Base-by-base conservation (phyloP, 2,113 vertebrate genomes). In the Brienomyrus brachyistius region DNA sequence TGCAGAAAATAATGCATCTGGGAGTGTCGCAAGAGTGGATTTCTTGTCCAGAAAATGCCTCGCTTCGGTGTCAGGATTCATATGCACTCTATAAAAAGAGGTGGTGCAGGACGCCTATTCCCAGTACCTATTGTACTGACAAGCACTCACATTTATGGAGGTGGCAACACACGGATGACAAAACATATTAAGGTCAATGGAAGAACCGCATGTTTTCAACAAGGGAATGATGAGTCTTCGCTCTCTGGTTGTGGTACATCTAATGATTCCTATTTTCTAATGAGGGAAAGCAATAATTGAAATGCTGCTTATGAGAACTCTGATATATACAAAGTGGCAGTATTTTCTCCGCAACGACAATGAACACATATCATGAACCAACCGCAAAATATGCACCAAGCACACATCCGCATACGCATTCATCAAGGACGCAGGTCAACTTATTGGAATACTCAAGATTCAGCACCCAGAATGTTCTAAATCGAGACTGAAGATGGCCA, bases 141-240 rank as follows among this genome's bases (percentile, higher is more conserved):
- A 82, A 47, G 27, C n/a, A 31, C 59, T 48, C n/a, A 9, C 3
- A 54, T 86, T 82, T 56, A 47, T 15, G 23, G 45, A 43, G 21
- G 77, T 82, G 48, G 66, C 51, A 89, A 70, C 17, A 35, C 50
- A 83, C 21, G 0, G 35, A 86, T 86, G 50, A 62, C 21, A 59
- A 62, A 62, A 82, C 35, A 31, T 54, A 85, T 85, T 89, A 80
- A 89, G 77, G 89, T 74, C 83, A 70, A 52, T 43, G 82, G 89
- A 84, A 86, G 80, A 86, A n/a, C 59, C 15, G 3, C n/a, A 50
- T 70, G n/a, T 70, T 51, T 27, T 1, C 86, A 27, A 45, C 11
- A 62, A 85, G 80, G 66, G 17, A 52, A 11, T 21, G 15, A 10
- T 35, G n/a, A 51, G n/a, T 15, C 31, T 86, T 51, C 40, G 40